Evolutionary conservation across 2,113 vertebrate genomes (phyloP).

Genomic region (Lethenteron camtschaticum): DNA sequence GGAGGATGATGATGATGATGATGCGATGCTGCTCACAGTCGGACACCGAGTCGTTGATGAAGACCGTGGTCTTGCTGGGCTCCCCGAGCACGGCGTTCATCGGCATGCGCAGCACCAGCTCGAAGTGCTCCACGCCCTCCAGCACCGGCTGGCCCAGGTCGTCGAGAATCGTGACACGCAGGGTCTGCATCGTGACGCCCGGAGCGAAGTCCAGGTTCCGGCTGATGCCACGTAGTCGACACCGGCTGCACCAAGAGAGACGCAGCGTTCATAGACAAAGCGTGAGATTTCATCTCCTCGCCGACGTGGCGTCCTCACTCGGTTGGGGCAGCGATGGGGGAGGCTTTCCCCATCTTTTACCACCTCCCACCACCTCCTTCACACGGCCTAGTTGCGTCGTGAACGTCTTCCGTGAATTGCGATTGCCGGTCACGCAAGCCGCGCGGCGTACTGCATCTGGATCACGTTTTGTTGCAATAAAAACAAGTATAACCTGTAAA

Average conservation of each 20-base stretch:
- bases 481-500: no score
- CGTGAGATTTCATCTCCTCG: no score
- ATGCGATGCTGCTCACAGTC: constrained; percentile 40
- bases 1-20: background rate
- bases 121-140: constrained; percentile 62
- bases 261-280: no score
- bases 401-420: no score
- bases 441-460: no score
- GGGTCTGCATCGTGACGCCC: constrained; percentile 52
- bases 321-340: no score
- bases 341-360: no score
- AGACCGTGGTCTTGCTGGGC: constrained; percentile 39
- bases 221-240: constrained; percentile 79
- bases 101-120: constrained; percentile 63
- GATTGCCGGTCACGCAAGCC: no score
- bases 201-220: constrained; percentile 63
- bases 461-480: no score
- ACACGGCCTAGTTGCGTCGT: no score
- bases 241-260: constrained; percentile 33
- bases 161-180: constrained; percentile 53
- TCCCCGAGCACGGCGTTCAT: constrained; percentile 55
- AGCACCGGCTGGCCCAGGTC: constrained; percentile 65
- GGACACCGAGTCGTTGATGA: constrained; percentile 61
- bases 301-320: no score
- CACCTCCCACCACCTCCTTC: no score